Conservation (phyloP, 2,888 invertebrate species). For the Formica aserva region DNA sequence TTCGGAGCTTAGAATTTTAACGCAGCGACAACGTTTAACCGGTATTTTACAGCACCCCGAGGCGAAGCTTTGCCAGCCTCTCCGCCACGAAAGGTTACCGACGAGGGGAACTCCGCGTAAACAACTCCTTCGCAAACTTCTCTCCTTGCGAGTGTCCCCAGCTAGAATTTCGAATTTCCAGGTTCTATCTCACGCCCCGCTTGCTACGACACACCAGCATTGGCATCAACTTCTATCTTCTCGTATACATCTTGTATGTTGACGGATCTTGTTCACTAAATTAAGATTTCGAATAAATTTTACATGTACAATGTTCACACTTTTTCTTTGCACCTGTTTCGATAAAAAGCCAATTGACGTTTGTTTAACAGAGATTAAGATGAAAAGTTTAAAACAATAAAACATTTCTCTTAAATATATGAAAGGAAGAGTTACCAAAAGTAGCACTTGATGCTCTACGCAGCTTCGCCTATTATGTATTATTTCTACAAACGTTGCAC, state of each 20-base stretch:
- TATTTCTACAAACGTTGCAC: background rate
- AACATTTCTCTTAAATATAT: conserved; percentile 59
- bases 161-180: conserved; percentile 78
- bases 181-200: conserved; percentile 55
- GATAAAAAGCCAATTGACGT: background rate
- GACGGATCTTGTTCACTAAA: conserved; percentile 66
- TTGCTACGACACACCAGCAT: conserved; percentile 42
- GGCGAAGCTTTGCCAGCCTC: conserved; percentile 68
- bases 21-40: conserved; percentile 76
- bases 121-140: conserved; percentile 78
- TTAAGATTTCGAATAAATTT: conserved; percentile 68
- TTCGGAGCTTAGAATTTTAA: conserved; percentile 72
- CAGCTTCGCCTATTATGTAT: conserved; percentile 9
- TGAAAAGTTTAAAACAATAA: background rate
- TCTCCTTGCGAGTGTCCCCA: conserved; percentile 73
- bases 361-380: background rate
- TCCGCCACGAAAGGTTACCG: conserved; percentile 63
- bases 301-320: conserved; percentile 36
- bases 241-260: conserved; percentile 51
- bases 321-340: conserved; percentile 8
- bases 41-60: conserved; percentile 74
- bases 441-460: conserved; percentile 56
- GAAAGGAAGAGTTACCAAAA: conserved; percentile 68
- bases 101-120: conserved; percentile 74
- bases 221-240: conserved; percentile 67